Conservation (phyloP, 1,140 invertebrate species). For the Trigoniulus corallinus region DNA sequence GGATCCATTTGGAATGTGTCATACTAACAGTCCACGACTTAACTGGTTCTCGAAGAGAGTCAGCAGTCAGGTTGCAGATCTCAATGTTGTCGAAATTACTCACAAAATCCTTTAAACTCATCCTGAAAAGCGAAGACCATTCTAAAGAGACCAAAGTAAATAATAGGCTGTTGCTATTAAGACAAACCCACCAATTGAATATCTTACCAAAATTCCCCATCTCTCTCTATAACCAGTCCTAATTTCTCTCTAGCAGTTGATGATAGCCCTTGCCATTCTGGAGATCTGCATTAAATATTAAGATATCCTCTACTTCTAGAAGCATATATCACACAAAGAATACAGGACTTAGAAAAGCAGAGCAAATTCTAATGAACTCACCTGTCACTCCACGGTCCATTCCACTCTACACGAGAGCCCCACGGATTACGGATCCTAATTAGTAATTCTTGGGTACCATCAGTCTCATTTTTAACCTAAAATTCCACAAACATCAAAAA, state of each 20-base stretch:
- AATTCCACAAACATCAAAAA: background rate
- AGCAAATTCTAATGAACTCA: too few species aligned
- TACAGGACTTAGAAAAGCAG: too few species aligned
- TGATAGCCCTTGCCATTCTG: background rate
- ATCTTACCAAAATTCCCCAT: conserved; percentile 49
- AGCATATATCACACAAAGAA: too few species aligned
- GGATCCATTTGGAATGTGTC: conserved; percentile 27
- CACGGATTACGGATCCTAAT: conserved; percentile 42
- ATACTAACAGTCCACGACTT: conserved; percentile 19
- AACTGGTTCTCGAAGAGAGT: conserved; percentile 29
- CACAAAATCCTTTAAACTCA: conserved; percentile 29
- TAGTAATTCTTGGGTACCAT: background rate
- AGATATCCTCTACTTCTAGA: too few species aligned
- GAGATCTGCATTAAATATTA: background rate
- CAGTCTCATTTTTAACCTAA: background rate
- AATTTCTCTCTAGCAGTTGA: conserved; percentile 42
- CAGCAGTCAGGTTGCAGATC: conserved; percentile 30
- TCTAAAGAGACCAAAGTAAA: background rate
- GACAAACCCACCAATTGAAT: background rate
- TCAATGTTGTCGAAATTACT: conserved; percentile 31
- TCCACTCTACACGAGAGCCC: conserved; percentile 45
- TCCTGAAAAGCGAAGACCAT: conserved; percentile 17
- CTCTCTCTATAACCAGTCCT: conserved; percentile 37
- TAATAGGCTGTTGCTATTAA: background rate
- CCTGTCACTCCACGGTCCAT: conserved; percentile 46